phyloP scores from a whole-genome alignment of 2,113 vertebrate genomes.

The Meles meles region DNA sequence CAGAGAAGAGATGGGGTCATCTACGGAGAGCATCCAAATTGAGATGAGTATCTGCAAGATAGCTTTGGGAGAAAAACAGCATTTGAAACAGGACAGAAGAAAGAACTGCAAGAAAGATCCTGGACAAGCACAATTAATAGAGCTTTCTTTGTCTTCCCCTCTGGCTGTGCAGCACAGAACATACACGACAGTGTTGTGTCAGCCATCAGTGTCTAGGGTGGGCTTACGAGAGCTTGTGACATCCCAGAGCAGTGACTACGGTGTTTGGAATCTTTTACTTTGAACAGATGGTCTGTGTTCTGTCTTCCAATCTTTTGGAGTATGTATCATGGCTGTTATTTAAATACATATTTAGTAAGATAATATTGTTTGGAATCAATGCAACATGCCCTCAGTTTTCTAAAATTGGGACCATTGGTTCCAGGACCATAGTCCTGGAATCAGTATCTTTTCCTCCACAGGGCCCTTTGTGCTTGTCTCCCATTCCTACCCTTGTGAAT shows the following conservation, averaged over 20 bases:
- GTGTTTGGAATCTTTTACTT: not conserved
- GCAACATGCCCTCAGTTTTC: not conserved
- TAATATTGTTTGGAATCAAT: not conserved
- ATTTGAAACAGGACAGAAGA: not conserved
- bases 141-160: not conserved
- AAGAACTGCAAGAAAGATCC: not conserved
- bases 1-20: not conserved
- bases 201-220: too few relatives aligned
- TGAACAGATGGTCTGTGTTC: not conserved
- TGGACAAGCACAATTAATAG: not conserved
- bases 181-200: rapidly evolving
- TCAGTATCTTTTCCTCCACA: not conserved
- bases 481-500: not conserved
- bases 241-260: not conserved
- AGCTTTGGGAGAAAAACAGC: not conserved
- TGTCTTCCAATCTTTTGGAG: not conserved
- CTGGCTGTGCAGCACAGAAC: not conserved
- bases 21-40: not conserved
- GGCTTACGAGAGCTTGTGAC: not conserved
- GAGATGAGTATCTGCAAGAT: not conserved
- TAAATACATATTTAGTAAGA: not conserved
- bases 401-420: not conserved
- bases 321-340: not conserved
- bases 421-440: too few relatives aligned
- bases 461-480: rapidly evolving